These are phyloP conservation scores for Amphilophus citrinellus DNA, from an alignment of 2,113 vertebrate genomes.

Conservation along the genomic window DNA sequence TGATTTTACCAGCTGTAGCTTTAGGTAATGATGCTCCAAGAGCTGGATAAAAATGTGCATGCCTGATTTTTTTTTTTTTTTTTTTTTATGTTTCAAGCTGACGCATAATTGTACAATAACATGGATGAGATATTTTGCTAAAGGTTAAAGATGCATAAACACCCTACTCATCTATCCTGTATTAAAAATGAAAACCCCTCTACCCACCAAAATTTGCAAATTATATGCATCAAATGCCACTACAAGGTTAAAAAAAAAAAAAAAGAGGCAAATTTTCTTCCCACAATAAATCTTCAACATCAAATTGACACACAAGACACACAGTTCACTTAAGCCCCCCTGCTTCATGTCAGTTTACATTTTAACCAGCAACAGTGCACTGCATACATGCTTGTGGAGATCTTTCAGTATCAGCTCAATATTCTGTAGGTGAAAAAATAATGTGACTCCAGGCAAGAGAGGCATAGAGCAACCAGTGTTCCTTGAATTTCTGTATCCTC, in stretches of 20 bases:
- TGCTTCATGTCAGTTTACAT: not conserved
- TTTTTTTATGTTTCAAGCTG: not conserved
- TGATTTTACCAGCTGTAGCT: not conserved
- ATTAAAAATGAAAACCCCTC: not conserved
- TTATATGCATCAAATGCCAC: not conserved
- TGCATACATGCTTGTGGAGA: not conserved
- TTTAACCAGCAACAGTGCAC: not conserved
- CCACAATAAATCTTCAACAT: not conserved
- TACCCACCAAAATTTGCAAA: not conserved
- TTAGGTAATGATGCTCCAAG: not conserved
- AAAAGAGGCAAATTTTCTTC: not conserved
- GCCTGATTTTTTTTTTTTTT: not conserved
- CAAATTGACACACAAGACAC: not conserved
- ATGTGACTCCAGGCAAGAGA: not conserved
- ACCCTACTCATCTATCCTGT: not conserved
- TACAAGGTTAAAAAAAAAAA: not conserved
- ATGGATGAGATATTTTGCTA: not conserved
- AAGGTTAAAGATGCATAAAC: not conserved
- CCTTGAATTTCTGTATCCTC: not conserved
- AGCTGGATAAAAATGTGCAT: not conserved
- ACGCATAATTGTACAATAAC: not conserved
- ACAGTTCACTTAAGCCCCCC: not conserved
- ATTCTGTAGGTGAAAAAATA: constrained; percentile 1
- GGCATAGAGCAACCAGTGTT: not conserved
- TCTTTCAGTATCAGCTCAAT: not conserved